Evolutionary conservation across 2,113 vertebrate species (phyloP), one percentile per base, ranked within the genome.

Genomic region (Gopherus flavomarginatus): DNA sequence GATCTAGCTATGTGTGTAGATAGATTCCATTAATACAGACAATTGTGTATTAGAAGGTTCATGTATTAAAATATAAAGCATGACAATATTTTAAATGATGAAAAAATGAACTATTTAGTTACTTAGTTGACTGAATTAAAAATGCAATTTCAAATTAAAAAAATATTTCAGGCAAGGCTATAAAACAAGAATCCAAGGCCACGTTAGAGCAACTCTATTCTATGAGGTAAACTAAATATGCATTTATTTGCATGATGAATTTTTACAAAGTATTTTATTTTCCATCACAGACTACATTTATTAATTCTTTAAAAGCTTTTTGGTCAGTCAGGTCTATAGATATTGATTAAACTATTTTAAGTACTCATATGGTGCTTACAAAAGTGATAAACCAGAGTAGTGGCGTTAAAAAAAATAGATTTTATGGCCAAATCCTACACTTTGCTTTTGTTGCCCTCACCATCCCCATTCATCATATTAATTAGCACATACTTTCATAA

Each of bases 141-240:
- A 92, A 86, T 24, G 24, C 86, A 90, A 80, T 38, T 81, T 53
- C 3, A 50, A 11, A 79, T 9, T 65, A 52, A 56, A 44, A 92
- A 69, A 87, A 78, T n/a, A 90, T 93, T 93, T 77, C 54, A 93
- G 57, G 47, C 0, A 72, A 93, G 29, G 57, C 53, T 78, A 24
- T 62, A 52, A 95, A 87, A 53, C 4, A 62, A 83, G 24, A 85
- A 47, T 1, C 26, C 5, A 9, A 90, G 2, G 47, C 82, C 8
- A 1, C 82, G 3, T 78, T 53, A 87, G 10, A 22, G 17, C 8
- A 92, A 1, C 26, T 91, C 2, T 16, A 65, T 3, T 44, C 6
- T 47, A 90, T 0, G 0, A 88, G 26, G 52, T 29, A 87, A 16
- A 81, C 1, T 0, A 0, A 69, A 69, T 31, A 69, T 69, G 31